Conservation (phyloP, 2,888 invertebrate species). For the Papilio gigon region DNA sequence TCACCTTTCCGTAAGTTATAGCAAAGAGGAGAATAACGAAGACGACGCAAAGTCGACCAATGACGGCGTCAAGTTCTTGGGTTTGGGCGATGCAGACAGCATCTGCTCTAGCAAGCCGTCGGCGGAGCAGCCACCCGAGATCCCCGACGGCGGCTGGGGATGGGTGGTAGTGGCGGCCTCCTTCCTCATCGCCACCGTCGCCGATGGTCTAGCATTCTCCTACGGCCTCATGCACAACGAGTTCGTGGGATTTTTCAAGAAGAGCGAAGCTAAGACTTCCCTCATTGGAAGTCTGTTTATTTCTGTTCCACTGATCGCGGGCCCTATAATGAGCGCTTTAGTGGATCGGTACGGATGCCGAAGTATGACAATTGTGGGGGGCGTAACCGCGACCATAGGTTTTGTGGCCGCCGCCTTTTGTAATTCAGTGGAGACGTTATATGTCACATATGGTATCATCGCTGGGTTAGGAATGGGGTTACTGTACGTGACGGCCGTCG, state of each 20-base stretch:
- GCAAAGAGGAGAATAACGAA: slow-evolving; percentile 60
- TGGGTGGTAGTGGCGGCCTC: slow-evolving; percentile 95
- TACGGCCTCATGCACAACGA: slow-evolving; percentile 94
- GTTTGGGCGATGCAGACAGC: slow-evolving; percentile 78
- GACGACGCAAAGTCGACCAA: slow-evolving; percentile 74
- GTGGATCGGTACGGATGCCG: slow-evolving; percentile 93
- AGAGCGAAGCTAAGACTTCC: slow-evolving; percentile 91
- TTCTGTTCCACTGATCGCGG: slow-evolving; percentile 92
- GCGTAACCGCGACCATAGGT: slow-evolving; percentile 87
- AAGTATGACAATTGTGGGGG: slow-evolving; percentile 88
- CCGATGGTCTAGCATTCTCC: slow-evolving; percentile 96
- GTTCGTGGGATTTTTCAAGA: slow-evolving; percentile 88
- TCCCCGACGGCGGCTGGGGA: slow-evolving; percentile 95
- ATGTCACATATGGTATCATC: slow-evolving; percentile 91
- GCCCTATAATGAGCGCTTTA: slow-evolving; percentile 91
- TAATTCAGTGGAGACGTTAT: slow-evolving; percentile 88
- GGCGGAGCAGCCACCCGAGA: slow-evolving; percentile 78
- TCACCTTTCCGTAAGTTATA: slow-evolving; percentile 62
- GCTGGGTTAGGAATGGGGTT: slow-evolving; percentile 92
- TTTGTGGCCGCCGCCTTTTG: slow-evolving; percentile 89
- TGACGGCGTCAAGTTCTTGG: slow-evolving; percentile 79
- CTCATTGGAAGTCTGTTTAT: slow-evolving; percentile 95
- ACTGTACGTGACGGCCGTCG: slow-evolving; percentile 94
- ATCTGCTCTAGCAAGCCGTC: slow-evolving; percentile 71
- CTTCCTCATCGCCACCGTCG: slow-evolving; percentile 92